Percentiles rank a stretch among this genome's conserved stretches.
These are phyloP conservation scores for Athalia cordata DNA, from an alignment of 2,888 invertebrate species.

Conservation along the genomic window DNA sequence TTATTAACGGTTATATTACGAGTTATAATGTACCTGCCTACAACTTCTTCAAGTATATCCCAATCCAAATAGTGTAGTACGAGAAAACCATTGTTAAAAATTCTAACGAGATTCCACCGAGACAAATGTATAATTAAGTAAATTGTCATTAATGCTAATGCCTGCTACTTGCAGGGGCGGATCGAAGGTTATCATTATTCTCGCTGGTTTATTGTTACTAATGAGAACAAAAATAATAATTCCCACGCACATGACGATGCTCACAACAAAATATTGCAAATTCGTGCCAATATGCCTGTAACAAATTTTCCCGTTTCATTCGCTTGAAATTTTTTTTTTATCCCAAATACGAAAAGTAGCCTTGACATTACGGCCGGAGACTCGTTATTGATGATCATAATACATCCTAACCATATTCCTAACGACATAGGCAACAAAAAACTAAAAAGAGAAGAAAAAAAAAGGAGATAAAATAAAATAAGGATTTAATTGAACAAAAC, in stretches of 20 bases:
- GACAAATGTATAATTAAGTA: constrained; percentile 37
- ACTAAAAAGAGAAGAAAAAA: background rate
- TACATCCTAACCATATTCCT: too few species aligned
- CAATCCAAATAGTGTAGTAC: background rate
- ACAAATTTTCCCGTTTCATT: too few species aligned
- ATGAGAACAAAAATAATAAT: background rate
- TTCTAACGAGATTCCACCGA: constrained; percentile 34
- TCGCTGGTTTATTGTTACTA: background rate
- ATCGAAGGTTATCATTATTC: background rate
- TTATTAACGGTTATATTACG: constrained; percentile 31
- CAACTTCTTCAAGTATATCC: too few species aligned
- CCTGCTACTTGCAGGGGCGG: background rate
- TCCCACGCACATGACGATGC: background rate
- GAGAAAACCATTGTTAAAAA: constrained; percentile 22
- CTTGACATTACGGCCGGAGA: too few species aligned
- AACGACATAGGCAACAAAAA: background rate
- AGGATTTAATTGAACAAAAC: background rate
- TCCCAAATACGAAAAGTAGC: too few species aligned
- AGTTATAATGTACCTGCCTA: background rate
- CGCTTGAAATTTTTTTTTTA: too few species aligned
- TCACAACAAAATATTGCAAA: background rate
- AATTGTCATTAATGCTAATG: constrained; percentile 27
- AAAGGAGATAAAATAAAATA: background rate
- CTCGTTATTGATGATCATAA: too few species aligned
- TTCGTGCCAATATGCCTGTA: too few species aligned